These are phyloP conservation scores for Euzophera pinguis DNA, from an alignment of 2,888 invertebrate genomes.

Conservation along the genomic window DNA sequence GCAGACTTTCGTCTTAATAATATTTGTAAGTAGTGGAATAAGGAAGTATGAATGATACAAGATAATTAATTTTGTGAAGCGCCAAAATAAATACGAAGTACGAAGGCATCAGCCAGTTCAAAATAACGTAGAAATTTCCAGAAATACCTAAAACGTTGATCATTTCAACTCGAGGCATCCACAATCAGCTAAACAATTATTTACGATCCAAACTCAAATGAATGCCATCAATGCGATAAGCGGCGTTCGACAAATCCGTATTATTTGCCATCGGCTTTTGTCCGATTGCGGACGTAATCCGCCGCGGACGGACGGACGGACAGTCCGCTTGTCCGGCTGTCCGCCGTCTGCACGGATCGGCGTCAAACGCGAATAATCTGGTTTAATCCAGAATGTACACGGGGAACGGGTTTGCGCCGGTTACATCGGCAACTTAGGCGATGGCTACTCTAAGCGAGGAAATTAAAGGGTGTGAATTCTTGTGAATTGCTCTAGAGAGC, in stretches of 20 bases:
- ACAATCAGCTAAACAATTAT: slow-evolving; percentile 6
- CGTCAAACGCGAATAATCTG: slow-evolving; percentile 14
- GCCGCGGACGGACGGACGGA: not conserved
- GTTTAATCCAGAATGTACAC: slow-evolving; percentile 11
- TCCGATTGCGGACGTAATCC: slow-evolving; percentile 11
- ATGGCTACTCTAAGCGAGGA: not conserved
- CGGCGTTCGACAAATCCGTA: slow-evolving; percentile 8
- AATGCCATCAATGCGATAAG: slow-evolving; percentile 12
- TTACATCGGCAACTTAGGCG: not conserved
- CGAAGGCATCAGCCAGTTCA: not conserved
- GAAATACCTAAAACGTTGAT: not conserved
- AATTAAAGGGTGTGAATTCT: too few species aligned
- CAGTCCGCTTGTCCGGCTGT: not conserved
- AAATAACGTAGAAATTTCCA: not conserved
- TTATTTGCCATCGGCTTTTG: slow-evolving; percentile 11
- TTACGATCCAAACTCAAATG: slow-evolving; percentile 3
- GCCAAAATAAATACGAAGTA: too few species aligned
- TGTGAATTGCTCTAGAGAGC: too few species aligned
- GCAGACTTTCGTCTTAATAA: too few species aligned
- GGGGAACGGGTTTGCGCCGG: not conserved
- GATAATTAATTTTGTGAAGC: too few species aligned
- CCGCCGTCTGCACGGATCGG: slow-evolving; percentile 1
- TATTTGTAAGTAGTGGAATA: too few species aligned
- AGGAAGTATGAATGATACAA: too few species aligned
- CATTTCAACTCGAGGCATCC: not conserved